Base-by-base conservation (phyloP, 1,140 invertebrate genomes). In the Caenorhabditis inopinata region DNA sequence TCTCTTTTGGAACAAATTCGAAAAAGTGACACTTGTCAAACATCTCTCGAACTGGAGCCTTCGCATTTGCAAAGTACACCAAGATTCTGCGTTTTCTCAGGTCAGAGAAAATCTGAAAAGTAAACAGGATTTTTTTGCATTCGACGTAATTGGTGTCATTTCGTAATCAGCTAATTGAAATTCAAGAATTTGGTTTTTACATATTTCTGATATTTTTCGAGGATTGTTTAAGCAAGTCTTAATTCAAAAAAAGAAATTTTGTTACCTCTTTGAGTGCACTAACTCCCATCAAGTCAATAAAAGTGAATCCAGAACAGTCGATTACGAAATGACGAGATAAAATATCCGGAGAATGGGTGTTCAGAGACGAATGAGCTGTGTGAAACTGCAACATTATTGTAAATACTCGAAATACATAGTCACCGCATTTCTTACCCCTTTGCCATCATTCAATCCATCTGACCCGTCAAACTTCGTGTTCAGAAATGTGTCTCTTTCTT, bases 271-370 rank as follows among this genome's bases (percentile, higher is more conserved):
- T 84, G 2, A 88, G 77, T 14, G 87, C 87, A 78, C 86, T 87
- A n/a, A 88, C 87, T 23, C 87, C 87, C 87, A 88, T 88, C 23
- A 75, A 88, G 48, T 88, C 87, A 14, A 88, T 87, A 53, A 88
- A 89, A 29, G 87, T 89, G 42, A 88, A 88, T 18, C 87, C 87
- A n/a, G 87, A 89, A 75, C 87, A 88, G 49, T 88, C 87, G 38
- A 88, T 82, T 21, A 88, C 80, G 27, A 88, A 87, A 58, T 88
- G 87, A 0, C 84, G 38, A 38, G 82, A 78, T 27, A 74, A 73
- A 27, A 51, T 51, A n/a, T 46, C 49, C 12, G 45, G 21, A 16
- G 62, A 45, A 4, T 51, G 35, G 4, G 18, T 62, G 9, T 78
- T 80, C 11, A 46, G 29, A 46, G 29, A 38, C 38, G 38, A 18